Base-by-base conservation (phyloP, 2,797 vertebrate genomes). In the Microchirus variegatus region DNA sequence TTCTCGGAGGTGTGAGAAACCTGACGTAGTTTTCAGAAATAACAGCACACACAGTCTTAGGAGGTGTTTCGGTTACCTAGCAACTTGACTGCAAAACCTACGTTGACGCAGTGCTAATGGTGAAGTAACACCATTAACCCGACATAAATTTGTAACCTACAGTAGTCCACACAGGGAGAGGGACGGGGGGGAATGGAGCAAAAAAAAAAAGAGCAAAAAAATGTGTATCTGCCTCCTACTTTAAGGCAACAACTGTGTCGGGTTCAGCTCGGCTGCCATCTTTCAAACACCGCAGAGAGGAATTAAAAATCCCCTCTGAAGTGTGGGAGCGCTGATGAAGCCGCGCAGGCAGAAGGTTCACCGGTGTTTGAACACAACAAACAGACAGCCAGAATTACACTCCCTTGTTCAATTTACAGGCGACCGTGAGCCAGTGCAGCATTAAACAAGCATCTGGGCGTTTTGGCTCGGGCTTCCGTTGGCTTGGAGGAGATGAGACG, bases 21-120 rank as follows among this genome's bases (percentile, higher is more conserved):
- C 57, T 89, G 88, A 92, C 78, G 88, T 82, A 64, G 72, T 87
- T 89, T 84, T 92, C 90, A 90, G 86, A 92, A 93, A 93, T 92
- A 92, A 93, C 83, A 75, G 71, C 80, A 77, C 40, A 77, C 40
- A 9, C 58, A 47, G 75, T 78, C 73, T 77, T 77, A 62, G 83
- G 69, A 87, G 78, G 78, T 70, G 59, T 84, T 84, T 87, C 70
- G 91, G 91, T 93, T 91, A 75, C 92, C 90, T 83, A 91, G 92
- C 91, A 93, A 93, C 92, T 78, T 68, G 15, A 40, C 69, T 65
- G 83, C 57, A 87, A 87, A 85, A 81, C 66, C 80, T 65, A 72
- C 70, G 80, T 72, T 86, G 83, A 86, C 53, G 47, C 59, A 42
- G 67, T 10, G 46, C 47, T 76, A 73, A 84, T 77, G 75, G 43